Percentiles rank a stretch among this genome's conserved stretches.
Evolutionary conservation across 1,140 invertebrate species (phyloP).

Genomic region (Scaptomyza graminum): DNA sequence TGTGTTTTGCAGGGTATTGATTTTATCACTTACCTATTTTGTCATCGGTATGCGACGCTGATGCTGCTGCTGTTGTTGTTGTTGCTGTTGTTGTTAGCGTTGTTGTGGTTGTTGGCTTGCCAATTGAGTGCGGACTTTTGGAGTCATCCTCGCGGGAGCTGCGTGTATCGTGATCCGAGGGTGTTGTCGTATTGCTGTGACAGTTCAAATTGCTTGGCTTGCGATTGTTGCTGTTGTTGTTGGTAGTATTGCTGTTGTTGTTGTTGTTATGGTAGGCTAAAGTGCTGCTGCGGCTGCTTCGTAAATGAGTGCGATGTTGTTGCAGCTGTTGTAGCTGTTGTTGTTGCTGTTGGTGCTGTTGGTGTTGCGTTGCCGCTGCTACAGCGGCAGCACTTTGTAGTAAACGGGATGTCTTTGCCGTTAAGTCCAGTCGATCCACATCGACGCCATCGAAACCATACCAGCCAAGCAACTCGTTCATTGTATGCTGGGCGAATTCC

Average conservation of each 20-base stretch:
- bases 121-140: slow-evolving; percentile 80
- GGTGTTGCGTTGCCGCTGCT: slow-evolving; percentile 67
- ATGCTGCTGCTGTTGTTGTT: background rate
- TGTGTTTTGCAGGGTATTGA: too few relatives aligned
- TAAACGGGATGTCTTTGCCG: slow-evolving; percentile 74
- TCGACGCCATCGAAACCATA: slow-evolving; percentile 92
- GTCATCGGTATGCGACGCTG: slow-evolving; percentile 61
- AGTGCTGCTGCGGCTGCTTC: slow-evolving; percentile 65
- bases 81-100: slow-evolving; percentile 1
- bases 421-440: slow-evolving; percentile 84
- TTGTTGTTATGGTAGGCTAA: slow-evolving; percentile 62
- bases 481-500: slow-evolving; percentile 94
- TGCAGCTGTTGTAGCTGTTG: slow-evolving; percentile 43
- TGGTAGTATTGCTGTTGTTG: slow-evolving; percentile 46
- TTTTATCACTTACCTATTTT: slow-evolving; percentile 69
- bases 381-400: slow-evolving; percentile 73
- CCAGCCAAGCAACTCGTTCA: slow-evolving; percentile 95
- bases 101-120: slow-evolving; percentile 46
- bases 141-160: slow-evolving; percentile 82
- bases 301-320: slow-evolving; percentile 42
- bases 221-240: slow-evolving; percentile 43
- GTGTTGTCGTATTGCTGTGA: slow-evolving; percentile 68
- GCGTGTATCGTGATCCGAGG: slow-evolving; percentile 79
- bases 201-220: slow-evolving; percentile 28
- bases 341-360: slow-evolving; percentile 65